phyloP scores from a whole-genome alignment of 2,888 invertebrate species.

The Odontomyia ornata region DNA sequence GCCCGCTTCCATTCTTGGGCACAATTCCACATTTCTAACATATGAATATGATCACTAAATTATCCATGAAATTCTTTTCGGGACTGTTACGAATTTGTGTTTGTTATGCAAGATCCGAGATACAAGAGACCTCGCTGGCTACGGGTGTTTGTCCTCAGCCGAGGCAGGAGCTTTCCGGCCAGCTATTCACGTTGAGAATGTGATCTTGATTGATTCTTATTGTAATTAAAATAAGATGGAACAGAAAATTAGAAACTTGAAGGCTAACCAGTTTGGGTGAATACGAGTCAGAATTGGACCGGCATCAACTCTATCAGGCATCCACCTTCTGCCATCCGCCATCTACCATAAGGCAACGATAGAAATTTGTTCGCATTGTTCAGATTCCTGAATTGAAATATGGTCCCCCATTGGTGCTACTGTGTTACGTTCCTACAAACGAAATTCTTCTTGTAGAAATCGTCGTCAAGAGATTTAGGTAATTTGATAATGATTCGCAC shows the following conservation, averaged over 20 bases:
- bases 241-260: conserved; percentile 6
- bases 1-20: not conserved
- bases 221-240: conserved; percentile 26
- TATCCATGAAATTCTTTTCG: conserved; percentile 46
- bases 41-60: conserved; percentile 41
- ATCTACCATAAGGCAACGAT: not conserved
- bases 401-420: conserved; percentile 11
- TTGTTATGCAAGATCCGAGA: conserved; percentile 43
- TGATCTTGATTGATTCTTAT: conserved; percentile 42
- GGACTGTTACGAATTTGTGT: conserved; percentile 40
- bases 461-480: conserved; percentile 3
- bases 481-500: conserved; percentile 29
- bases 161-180: not conserved
- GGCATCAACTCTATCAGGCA: not conserved
- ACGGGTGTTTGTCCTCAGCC: not conserved
- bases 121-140: not conserved
- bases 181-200: conserved; percentile 22
- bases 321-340: not conserved
- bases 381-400: conserved; percentile 1
- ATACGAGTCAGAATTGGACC: not conserved
- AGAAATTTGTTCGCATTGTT: conserved; percentile 36
- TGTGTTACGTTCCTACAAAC: conserved; percentile 20
- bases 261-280: conserved; percentile 20
- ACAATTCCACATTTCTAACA: conserved; percentile 26
- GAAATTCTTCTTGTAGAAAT: not conserved